Base-by-base conservation (phyloP, 2,113 vertebrate species). In the Mirza zaza region DNA sequence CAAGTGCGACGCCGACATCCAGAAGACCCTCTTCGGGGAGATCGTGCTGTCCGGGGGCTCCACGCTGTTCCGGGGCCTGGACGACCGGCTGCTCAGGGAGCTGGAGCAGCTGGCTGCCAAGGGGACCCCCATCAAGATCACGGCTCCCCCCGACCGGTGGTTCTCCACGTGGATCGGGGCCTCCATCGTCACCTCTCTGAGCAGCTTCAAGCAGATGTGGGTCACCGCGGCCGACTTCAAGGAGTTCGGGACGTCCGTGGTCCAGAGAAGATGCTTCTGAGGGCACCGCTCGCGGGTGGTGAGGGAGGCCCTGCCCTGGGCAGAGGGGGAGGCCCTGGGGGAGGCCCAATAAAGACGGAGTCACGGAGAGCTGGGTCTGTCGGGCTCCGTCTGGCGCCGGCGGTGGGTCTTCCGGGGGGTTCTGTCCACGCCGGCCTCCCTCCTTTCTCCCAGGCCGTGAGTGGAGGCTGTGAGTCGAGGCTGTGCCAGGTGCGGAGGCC, bases 201-300 rank as follows among this genome's bases (percentile, higher is more conserved):
- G 96, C 15, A 97, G 98, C 20, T 98, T 98, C 95, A 98, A 87
- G 70, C 91, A 98, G 50, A 98, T 97, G 98, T 98, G 98, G 98
- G 97, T 98, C 94, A 98, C 98, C 0, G 2, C 81, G 0, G 61
- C 34, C 0, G 95, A 98, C 21, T 98, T 98, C 90, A 80, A 95
- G 70, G 98, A 98, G 76, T 98, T 98, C 2, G 98, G 98, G 57
- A 29, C 97, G 0, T 90, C 97, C 0, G 91, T 97, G 67, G 80
- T 98, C 2, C 98, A 98, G 92, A 91, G 94, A 15, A 94, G 98
- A 42, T 97, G 98, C 65, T 98, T 98, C 90, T 98, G 80, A 98
- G 55, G 29, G 45, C 5, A 0, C 4, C 0, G 20, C 0, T 2
- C 1, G 0, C 0, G 45, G 39, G 11, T 6, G 2, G 29, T 13